These are phyloP conservation scores for Antennarius striatus DNA, from an alignment of 2,113 vertebrate species.

Conservation along the genomic window DNA sequence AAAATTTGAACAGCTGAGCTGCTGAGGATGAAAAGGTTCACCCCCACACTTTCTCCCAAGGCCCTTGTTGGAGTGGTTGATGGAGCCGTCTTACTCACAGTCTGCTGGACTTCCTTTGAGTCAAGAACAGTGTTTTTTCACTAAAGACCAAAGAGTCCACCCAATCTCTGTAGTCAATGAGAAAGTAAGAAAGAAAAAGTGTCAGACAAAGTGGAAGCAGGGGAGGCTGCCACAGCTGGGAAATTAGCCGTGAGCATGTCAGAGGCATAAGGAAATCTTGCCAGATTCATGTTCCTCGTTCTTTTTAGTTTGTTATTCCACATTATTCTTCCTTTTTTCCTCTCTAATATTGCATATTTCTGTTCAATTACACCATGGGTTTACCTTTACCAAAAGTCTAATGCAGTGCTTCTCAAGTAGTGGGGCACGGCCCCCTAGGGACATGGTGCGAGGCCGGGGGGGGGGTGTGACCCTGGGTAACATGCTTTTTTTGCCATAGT, in stretches of 20 bases:
- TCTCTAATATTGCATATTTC: neutral
- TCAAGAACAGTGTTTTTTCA: conserved; percentile 35
- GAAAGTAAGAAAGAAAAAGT: conserved; percentile 3
- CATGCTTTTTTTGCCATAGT: too few relatives aligned
- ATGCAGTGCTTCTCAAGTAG: too few relatives aligned
- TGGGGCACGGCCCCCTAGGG: too few relatives aligned
- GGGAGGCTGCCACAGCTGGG: conserved; percentile 43
- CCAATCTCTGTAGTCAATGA: conserved; percentile 15
- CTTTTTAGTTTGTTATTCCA: conserved; percentile 21
- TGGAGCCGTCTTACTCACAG: conserved; percentile 70
- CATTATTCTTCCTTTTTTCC: conserved; percentile 19
- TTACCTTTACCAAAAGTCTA: conserved; percentile 23
- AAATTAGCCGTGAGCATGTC: conserved; percentile 21
- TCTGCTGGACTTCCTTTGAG: conserved; percentile 68
- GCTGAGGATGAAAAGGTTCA: conserved; percentile 35
- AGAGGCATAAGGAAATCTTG: conserved; percentile 3
- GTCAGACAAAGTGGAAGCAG: conserved; percentile 12
- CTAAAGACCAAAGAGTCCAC: conserved; percentile 14
- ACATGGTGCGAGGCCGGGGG: too few relatives aligned
- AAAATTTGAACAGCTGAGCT: conserved; percentile 26
- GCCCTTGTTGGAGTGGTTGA: conserved; percentile 18
- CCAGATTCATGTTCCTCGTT: conserved; percentile 12
- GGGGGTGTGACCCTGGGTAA: too few relatives aligned
- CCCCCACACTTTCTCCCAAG: conserved; percentile 48
- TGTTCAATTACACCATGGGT: conserved; percentile 18